Conservation (phyloP, 2,888 invertebrate genomes). For the Sabatieria punctata region DNA sequence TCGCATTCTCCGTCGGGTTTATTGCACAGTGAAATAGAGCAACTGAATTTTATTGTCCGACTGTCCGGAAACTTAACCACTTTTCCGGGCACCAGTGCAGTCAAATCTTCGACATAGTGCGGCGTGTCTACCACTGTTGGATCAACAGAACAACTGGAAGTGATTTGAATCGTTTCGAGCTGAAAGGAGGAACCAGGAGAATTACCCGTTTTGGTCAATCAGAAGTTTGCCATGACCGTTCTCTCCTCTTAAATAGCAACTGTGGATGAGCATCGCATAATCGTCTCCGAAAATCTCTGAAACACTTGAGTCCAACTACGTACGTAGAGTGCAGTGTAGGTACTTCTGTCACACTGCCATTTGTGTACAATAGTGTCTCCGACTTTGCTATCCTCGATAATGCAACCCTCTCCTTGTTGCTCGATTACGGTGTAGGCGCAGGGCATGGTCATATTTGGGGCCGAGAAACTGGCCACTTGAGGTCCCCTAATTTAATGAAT, state of each 20-base stretch:
- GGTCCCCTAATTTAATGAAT: too few species aligned
- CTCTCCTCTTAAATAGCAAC: conserved; percentile 1
- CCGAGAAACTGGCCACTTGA: conserved; percentile 2
- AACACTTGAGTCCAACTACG: too few species aligned
- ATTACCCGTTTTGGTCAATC: conserved; percentile 2
- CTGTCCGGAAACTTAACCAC: conserved; percentile 13
- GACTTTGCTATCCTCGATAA: conserved; percentile 5
- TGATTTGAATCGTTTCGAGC: background rate
- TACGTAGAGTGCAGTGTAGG: too few species aligned
- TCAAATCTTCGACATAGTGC: conserved; percentile 9
- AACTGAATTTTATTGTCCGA: conserved; percentile 11
- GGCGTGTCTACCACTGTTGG: conserved; percentile 12
- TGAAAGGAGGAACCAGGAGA: background rate
- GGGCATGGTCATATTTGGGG: conserved; percentile 8
- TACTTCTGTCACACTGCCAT: conserved; percentile 9
- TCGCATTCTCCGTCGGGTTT: conserved; percentile 14
- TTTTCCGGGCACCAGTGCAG: conserved; percentile 7
- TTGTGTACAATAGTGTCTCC: conserved; percentile 5
- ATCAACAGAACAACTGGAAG: conserved; percentile 14
- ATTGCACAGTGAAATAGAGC: conserved; percentile 15
- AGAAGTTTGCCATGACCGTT: background rate
- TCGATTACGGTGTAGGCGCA: conserved; percentile 8
- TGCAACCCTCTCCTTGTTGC: conserved; percentile 2
- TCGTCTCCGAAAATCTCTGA: conserved; percentile 10
- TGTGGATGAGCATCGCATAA: conserved; percentile 11